These are phyloP conservation scores for Cephus sareptanus DNA, from an alignment of 2,888 invertebrate species.

Conservation along the genomic window DNA sequence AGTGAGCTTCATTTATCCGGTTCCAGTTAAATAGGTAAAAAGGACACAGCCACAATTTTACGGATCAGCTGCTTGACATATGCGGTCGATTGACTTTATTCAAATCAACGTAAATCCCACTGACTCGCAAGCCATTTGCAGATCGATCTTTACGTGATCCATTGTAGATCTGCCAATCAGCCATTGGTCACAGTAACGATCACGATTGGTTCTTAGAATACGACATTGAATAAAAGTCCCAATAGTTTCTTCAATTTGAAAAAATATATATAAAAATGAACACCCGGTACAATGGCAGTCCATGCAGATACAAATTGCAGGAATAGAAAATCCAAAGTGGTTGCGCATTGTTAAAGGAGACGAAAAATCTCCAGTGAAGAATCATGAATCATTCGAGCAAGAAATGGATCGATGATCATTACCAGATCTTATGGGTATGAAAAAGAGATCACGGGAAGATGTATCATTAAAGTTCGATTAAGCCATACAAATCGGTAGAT, in stretches of 20 bases:
- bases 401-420: background rate
- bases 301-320: background rate
- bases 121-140: background rate
- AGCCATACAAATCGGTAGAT: constrained; percentile 38
- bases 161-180: constrained; percentile 3
- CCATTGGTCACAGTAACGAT: background rate
- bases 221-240: background rate
- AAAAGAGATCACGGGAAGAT: constrained; percentile 23
- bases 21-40: background rate
- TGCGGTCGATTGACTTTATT: background rate
- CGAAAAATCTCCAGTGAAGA: background rate
- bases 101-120: background rate
- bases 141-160: background rate
- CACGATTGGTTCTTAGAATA: background rate
- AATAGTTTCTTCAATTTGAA: background rate
- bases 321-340: background rate
- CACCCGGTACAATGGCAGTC: no score
- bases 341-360: background rate
- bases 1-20: background rate
- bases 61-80: background rate
- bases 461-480: constrained; percentile 55
- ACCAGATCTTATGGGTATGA: background rate
- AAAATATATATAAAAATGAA: background rate
- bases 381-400: background rate
- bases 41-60: background rate